Conservation (phyloP, 2,113 vertebrate species). For the Dasyornis broadbenti region DNA sequence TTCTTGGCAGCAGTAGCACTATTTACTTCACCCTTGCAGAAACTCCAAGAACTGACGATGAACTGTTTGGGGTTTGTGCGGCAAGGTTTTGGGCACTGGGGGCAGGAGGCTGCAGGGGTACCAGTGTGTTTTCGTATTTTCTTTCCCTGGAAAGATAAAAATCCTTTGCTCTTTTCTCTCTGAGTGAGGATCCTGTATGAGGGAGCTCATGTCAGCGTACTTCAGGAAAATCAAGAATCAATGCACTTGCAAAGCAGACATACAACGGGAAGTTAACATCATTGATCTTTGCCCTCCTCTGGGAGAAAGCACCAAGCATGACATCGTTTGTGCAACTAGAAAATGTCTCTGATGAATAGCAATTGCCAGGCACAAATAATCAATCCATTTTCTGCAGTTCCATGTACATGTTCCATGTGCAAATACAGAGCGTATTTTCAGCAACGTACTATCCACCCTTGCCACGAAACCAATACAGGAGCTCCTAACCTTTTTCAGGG, state of each 20-base stretch:
- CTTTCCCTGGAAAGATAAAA: neutral
- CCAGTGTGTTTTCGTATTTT: neutral
- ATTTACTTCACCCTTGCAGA: neutral
- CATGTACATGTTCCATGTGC: too few species aligned
- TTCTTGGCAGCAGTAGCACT: constrained; percentile 1
- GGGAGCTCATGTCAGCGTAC: neutral
- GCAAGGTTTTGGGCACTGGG: neutral
- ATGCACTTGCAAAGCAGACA: neutral
- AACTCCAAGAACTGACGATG: neutral
- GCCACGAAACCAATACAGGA: neutral
- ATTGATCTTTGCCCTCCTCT: neutral
- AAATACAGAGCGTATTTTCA: neutral
- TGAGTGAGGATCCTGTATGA: neutral
- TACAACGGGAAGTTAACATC: neutral
- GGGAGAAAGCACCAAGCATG: neutral
- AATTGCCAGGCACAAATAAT: neutral
- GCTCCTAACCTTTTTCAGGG: neutral
- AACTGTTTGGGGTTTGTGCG: neutral
- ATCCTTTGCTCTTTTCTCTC: neutral
- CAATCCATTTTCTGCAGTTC: neutral
- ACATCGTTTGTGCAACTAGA: neutral
- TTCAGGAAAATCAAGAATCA: neutral
- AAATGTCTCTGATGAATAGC: neutral
- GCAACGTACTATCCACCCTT: neutral
- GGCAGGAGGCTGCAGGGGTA: neutral